A percentile compares a stretch with the other conserved stretches of the same genome.
Conservation (phyloP, 2,113 vertebrate genomes). For the Myrmecophaga tridactyla region DNA sequence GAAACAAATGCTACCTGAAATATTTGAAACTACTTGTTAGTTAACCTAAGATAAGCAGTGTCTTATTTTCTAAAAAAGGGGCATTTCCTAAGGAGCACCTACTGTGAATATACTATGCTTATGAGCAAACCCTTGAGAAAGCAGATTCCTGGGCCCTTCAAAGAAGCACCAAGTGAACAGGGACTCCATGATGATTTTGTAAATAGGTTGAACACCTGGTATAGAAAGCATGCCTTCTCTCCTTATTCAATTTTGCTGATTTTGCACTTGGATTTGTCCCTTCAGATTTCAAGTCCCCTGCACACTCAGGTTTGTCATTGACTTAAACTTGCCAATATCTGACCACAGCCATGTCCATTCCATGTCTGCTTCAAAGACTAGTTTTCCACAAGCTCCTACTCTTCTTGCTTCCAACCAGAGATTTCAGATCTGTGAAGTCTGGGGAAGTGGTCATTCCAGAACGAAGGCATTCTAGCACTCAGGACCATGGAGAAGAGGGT, state of each 20-base stretch:
- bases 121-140: background rate
- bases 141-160: background rate
- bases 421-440: background rate
- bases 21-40: background rate
- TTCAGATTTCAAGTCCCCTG: background rate
- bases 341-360: background rate
- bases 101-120: background rate
- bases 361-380: background rate
- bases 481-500: background rate
- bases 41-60: background rate
- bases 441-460: background rate
- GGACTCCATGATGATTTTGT: background rate
- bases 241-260: background rate
- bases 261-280: background rate
- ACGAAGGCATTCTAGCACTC: background rate
- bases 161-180: background rate
- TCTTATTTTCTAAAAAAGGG: background rate
- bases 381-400: background rate
- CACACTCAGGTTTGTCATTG: background rate
- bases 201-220: background rate
- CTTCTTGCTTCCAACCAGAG: background rate
- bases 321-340: background rate
- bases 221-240: background rate
- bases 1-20: conserved; percentile 14
- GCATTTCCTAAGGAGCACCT: background rate